Conservation (phyloP, 2,113 vertebrate species). For the Daboia siamensis region DNA sequence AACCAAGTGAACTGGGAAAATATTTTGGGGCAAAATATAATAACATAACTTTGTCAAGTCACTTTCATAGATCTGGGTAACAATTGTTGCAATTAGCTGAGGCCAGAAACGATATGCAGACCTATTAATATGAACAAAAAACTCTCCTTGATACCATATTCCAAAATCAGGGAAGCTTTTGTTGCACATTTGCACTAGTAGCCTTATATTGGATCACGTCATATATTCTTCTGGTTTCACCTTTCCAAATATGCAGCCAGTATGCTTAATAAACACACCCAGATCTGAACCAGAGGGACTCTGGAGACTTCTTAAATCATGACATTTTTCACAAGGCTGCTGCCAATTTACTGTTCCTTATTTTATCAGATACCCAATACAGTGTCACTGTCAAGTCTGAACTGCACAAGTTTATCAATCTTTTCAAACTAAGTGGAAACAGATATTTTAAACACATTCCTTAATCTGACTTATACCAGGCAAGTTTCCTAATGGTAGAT, state of each 20-base stretch:
- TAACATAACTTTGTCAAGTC: neutral
- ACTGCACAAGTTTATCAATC: slow-evolving; percentile 5
- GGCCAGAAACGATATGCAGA: neutral
- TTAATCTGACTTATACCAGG: slow-evolving; percentile 31
- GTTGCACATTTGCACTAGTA: neutral
- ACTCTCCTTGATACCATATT: neutral
- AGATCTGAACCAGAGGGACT: neutral
- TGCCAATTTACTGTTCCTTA: slow-evolving; percentile 1
- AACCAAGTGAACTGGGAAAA: neutral
- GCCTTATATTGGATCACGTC: neutral
- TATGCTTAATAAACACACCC: neutral
- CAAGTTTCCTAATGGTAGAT: slow-evolving; percentile 16
- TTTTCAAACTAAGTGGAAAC: slow-evolving; percentile 9
- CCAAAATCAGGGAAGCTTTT: neutral
- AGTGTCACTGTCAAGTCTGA: neutral
- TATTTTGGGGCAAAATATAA: neutral
- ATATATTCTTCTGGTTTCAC: neutral
- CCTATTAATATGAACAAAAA: neutral
- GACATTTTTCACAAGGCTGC: neutral
- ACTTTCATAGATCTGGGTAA: neutral
- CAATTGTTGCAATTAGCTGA: neutral
- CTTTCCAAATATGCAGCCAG: neutral
- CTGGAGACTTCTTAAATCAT: neutral
- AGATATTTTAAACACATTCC: neutral
- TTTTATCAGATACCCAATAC: neutral